Evolutionary conservation across 2,888 invertebrate species (phyloP), one percentile per base, ranked within the genome.

Genomic region (Apeira syringaria): DNA sequence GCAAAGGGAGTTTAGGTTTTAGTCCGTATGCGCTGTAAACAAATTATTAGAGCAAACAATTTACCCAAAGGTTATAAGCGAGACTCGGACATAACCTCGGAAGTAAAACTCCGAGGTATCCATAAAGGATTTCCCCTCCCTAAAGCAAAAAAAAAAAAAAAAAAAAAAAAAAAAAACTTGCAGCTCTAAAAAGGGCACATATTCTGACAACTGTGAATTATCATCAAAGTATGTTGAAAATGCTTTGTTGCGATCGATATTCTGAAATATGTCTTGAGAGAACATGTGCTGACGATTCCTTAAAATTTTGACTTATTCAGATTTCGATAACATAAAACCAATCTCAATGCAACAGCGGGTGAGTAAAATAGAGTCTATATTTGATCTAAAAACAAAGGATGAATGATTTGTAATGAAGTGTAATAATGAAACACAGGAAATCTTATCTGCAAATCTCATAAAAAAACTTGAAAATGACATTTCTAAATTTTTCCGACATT

Each of bases 241-340:
- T 7, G 33, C 46, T 57, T 50, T 60, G 59, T 43, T 59, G 56
- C 30, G 49, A 56, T 39, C 47, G 50, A 40, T 58, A 52, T 39
- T 42, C 31, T 38, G 58, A 53, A 41, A 45, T 9, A 42, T 59
- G 53, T 49, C 40, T 55, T 5, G 46, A 50, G 32, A 47, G 55
- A 59, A 46, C 42, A 39, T 59, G 56, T 15, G 15, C 49, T 25
- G 12, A 47, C 1, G 55, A 47, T 40, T 39, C n/a, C 39, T 34
- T 13, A 38, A 61, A 53, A 48, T 29, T 35, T 29, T 47, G 17
- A 41, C 40, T 33, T 57, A 55, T 34, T 27, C 17, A 29, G 40
- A 37, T 30, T 41, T 37, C 11, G 37, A 37, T 29, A 41, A 15
- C 9, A 18, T 25, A 33, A 26, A 30, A 26, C 20, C 25, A 5